Evolutionary conservation across 2,113 vertebrate species (phyloP), one percentile per base, ranked within the genome.

Genomic region (Cyrtonyx montezumae): DNA sequence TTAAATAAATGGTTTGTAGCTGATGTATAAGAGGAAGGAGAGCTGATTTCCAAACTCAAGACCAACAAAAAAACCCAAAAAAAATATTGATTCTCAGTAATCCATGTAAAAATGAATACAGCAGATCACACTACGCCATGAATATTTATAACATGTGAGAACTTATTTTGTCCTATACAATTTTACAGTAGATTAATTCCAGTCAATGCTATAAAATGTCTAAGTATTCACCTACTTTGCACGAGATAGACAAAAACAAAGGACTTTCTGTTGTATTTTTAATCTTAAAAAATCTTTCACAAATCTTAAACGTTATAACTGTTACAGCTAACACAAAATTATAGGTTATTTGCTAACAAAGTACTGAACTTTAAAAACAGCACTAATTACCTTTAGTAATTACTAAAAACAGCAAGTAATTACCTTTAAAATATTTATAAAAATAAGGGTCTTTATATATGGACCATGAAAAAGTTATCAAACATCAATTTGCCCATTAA

Each of bases 11-110:
- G 13, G 26, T 89, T 53, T 21, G 4, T 17, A 55, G n/a, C 23
- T 7, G 18, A 61, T 11, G 19, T 4, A 3, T 13, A 56, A 74
- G 8, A 5, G 62, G 28, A 53, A 45, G 45, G 4, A 19, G 1
- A 88, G 91, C 19, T 40, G 9, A 42, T 69, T 70, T 13, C 30
- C 42, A 62, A 88, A 88, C 18, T 32, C 13, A 70, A 58, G 26
- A 73, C 56, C 0, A n/a, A 26, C 5, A 26, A 1, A 2, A 3
- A 5, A 2, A 5, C 4, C 3, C 2, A 2, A 4, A 4, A 1
- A 1, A 46, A 45, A 14, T 2, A 3, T 25, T 51, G 25, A 58
- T 37, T 19, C 21, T 34, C n/a, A 77, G 23, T 58, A 74, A 55
- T 79, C 49, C 8, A 43, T 2, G 32, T 30, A 48, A n/a, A 32